These are phyloP conservation scores for Stenichneumon culpator DNA, from an alignment of 2,888 invertebrate species.

Conservation along the genomic window DNA sequence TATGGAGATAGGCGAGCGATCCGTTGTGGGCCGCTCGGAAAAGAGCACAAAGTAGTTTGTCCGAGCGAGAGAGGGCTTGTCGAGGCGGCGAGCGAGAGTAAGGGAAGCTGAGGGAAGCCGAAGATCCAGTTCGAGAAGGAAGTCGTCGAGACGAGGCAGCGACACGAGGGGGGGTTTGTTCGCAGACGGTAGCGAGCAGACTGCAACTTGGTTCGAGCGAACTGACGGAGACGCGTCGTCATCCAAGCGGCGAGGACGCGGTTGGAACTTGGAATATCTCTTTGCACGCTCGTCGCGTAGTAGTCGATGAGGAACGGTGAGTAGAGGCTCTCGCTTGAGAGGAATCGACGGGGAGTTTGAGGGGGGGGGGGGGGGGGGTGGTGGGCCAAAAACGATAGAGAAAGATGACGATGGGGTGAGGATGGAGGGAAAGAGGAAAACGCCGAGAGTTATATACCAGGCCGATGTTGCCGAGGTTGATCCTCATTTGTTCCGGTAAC, in stretches of 20 bases:
- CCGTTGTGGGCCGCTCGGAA: slow-evolving; percentile 44
- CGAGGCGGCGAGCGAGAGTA: background rate
- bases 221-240: slow-evolving; percentile 23
- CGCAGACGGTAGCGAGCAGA: slow-evolving; percentile 29
- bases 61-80: slow-evolving; percentile 6
- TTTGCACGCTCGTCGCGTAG: slow-evolving; percentile 66
- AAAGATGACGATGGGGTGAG: slow-evolving; percentile 3
- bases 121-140: slow-evolving; percentile 29
- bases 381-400: slow-evolving; percentile 8
- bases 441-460: background rate
- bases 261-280: slow-evolving; percentile 53
- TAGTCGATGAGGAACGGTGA: slow-evolving; percentile 29
- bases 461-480: slow-evolving; percentile 8
- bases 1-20: slow-evolving; percentile 29
- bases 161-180: slow-evolving; percentile 28
- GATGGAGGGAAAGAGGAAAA: background rate
- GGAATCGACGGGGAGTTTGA: slow-evolving; percentile 6
- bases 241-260: slow-evolving; percentile 3
- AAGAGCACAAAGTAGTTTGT: slow-evolving; percentile 37
- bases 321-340: background rate
- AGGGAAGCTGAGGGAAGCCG: slow-evolving; percentile 25
- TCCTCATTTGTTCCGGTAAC: slow-evolving; percentile 61
- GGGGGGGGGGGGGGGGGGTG: background rate
- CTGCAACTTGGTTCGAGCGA: slow-evolving; percentile 44
- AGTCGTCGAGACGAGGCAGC: slow-evolving; percentile 34